These are phyloP conservation scores for Papilio helenus DNA, from an alignment of 1,140 invertebrate genomes.

Conservation along the genomic window DNA sequence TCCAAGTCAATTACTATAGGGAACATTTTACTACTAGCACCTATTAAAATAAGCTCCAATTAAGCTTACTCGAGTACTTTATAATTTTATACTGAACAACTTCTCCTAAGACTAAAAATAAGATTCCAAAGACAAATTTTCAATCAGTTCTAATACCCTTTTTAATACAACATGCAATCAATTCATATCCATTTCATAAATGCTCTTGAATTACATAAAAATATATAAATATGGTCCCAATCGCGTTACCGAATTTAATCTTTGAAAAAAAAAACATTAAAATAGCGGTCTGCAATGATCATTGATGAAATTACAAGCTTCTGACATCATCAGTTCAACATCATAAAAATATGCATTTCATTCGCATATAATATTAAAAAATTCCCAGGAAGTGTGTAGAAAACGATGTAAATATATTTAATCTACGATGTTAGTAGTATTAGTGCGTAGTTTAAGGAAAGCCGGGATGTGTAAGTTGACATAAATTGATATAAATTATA, in stretches of 20 bases:
- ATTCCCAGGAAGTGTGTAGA: conserved; percentile 78
- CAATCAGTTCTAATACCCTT: conserved; percentile 31
- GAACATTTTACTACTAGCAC: conserved; percentile 85
- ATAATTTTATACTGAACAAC: conserved; percentile 82
- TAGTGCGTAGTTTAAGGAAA: conserved; percentile 69
- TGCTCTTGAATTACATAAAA: conserved; percentile 24
- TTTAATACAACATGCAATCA: conserved; percentile 32
- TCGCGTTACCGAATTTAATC: conserved; percentile 31
- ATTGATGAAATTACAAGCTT: conserved; percentile 82
- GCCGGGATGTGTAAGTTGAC: conserved; percentile 65
- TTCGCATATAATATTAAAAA: conserved; percentile 52
- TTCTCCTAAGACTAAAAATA: conserved; percentile 77
- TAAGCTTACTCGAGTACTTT: conserved; percentile 80
- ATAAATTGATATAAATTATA: conserved; percentile 52
- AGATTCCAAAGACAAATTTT: conserved; percentile 59
- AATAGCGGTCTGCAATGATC: conserved; percentile 62
- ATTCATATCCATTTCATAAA: conserved; percentile 42
- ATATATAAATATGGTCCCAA: too few species aligned
- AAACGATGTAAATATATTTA: conserved; percentile 72
- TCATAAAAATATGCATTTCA: conserved; percentile 57
- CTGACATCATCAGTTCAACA: conserved; percentile 55
- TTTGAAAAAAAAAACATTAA: conserved; percentile 3
- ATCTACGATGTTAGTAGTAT: conserved; percentile 69
- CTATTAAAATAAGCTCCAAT: conserved; percentile 76
- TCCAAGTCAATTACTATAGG: conserved; percentile 88